Percentiles rank a stretch among this genome's conserved stretches.
Conservation (phyloP, 2,888 invertebrate genomes). For the Nomada goodeniana region DNA sequence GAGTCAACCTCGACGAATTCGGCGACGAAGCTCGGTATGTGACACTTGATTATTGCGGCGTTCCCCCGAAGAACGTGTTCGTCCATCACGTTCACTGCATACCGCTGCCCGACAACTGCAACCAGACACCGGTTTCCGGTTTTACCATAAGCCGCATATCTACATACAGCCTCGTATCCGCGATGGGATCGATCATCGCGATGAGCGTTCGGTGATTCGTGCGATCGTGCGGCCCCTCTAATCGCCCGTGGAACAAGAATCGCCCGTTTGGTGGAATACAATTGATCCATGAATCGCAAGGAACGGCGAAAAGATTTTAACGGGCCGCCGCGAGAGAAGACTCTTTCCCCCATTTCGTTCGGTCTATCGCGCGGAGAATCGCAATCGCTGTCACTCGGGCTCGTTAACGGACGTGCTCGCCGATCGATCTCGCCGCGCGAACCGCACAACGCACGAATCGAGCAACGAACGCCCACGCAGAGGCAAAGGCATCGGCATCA, state of each 20-base stretch:
- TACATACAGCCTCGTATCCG: slow-evolving; percentile 50
- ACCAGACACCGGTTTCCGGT: slow-evolving; percentile 84
- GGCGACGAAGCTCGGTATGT: slow-evolving; percentile 96
- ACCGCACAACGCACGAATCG: slow-evolving; percentile 17
- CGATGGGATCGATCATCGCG: slow-evolving; percentile 39
- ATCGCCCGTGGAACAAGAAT: background rate
- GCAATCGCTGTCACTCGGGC: background rate
- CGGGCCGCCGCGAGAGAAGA: background rate
- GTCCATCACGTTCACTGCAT: slow-evolving; percentile 96
- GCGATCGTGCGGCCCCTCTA: slow-evolving; percentile 17
- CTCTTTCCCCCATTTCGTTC: background rate
- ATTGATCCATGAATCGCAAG: background rate
- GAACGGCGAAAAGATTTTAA: background rate
- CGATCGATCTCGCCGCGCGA: background rate
- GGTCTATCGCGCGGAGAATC: too few species aligned
- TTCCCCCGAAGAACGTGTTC: slow-evolving; percentile 96
- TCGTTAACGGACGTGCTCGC: slow-evolving; percentile 5
- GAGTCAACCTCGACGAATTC: slow-evolving; percentile 94
- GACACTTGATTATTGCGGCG: slow-evolving; percentile 96
- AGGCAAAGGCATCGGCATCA: background rate
- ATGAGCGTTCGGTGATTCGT: slow-evolving; percentile 44
- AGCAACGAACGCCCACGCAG: slow-evolving; percentile 39
- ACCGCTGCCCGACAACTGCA: slow-evolving; percentile 96
- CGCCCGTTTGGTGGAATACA: background rate
- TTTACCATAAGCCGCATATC: slow-evolving; percentile 72